Conservation (phyloP, 2,113 vertebrate species). For the Cercocebus atys region DNA sequence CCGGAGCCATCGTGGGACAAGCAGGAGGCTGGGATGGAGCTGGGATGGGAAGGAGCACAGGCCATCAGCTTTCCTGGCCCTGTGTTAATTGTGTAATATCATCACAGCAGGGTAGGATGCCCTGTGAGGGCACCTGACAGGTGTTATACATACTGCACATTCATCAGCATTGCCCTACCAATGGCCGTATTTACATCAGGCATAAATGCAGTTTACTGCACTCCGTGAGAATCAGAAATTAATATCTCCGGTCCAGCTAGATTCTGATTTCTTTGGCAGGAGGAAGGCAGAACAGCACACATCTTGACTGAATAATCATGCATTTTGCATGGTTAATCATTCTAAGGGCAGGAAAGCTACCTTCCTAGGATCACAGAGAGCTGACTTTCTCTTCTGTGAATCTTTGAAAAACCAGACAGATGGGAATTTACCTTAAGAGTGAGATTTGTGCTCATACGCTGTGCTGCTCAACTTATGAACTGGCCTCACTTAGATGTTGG, state of each 20-base stretch:
- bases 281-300: constrained; percentile 7
- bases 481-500: not conserved
- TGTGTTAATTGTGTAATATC: not conserved
- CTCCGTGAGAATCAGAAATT: fast-evolving
- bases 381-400: not conserved
- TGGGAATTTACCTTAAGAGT: not conserved
- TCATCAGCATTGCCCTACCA: not conserved
- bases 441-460: not conserved
- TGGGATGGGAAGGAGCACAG: fast-evolving
- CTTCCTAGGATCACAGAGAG: not conserved
- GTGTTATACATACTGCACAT: not conserved
- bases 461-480: not conserved
- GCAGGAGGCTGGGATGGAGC: not conserved
- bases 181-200: not conserved
- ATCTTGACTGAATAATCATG: not conserved
- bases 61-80: not conserved
- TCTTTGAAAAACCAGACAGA: not conserved
- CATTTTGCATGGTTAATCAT: not conserved
- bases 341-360: not conserved
- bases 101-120: too few relatives aligned
- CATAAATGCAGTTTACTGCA: fast-evolving
- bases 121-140: not conserved
- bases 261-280: constrained; percentile 46
- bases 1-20: fast-evolving
- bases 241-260: constrained; percentile 51